Percentiles rank a stretch among this genome's conserved stretches.
These are phyloP conservation scores for Drosophila sucinea DNA, from an alignment of 1,140 invertebrate species.

Conservation along the genomic window DNA sequence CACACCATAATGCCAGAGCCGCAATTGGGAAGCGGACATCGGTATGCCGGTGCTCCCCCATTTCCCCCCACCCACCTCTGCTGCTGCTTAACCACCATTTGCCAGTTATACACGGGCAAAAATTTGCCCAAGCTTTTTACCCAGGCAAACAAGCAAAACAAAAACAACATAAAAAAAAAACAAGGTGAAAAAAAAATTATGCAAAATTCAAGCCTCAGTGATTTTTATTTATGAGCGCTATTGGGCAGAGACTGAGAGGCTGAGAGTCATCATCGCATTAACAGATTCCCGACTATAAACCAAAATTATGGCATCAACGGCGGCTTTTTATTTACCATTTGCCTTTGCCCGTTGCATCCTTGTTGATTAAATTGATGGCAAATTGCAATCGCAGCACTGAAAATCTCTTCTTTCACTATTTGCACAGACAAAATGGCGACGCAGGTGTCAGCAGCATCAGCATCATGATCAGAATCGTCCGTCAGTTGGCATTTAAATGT, in stretches of 20 bases:
- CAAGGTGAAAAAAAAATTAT: slow-evolving; percentile 40
- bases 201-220: slow-evolving; percentile 77
- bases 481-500: slow-evolving; percentile 60
- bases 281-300: slow-evolving; percentile 73
- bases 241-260: slow-evolving; percentile 31
- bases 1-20: slow-evolving; percentile 38
- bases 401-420: slow-evolving; percentile 26
- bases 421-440: slow-evolving; percentile 50
- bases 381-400: slow-evolving; percentile 50
- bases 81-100: neutral
- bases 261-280: slow-evolving; percentile 68
- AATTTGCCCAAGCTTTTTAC: slow-evolving; percentile 58
- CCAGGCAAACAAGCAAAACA: slow-evolving; percentile 25
- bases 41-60: slow-evolving; percentile 25
- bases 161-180: slow-evolving; percentile 37
- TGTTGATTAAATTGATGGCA: slow-evolving; percentile 77
- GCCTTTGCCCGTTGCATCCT: slow-evolving; percentile 39
- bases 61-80: neutral
- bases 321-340: slow-evolving; percentile 63
- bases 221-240: slow-evolving; percentile 75
- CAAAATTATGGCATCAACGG: slow-evolving; percentile 67
- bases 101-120: slow-evolving; percentile 43
- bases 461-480: slow-evolving; percentile 4
- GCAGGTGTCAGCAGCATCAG: slow-evolving; percentile 39
- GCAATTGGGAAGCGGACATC: slow-evolving; percentile 15